Conservation (phyloP, 2,888 invertebrate species). For the Phengaris alcon region DNA sequence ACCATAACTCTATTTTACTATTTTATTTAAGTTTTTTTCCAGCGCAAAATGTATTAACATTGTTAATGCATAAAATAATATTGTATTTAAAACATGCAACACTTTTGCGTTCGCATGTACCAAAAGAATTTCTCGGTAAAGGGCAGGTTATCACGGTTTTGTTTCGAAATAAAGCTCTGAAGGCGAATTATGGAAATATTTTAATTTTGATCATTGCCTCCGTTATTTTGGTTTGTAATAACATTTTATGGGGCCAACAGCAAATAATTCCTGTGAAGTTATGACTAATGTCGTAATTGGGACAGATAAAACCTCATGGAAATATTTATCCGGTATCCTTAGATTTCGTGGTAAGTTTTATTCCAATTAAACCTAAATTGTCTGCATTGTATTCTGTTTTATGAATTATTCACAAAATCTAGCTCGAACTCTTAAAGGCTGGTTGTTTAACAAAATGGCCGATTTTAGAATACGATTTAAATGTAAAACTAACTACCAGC, state of each 20-base stretch:
- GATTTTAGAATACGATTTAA: slow-evolving; percentile 17
- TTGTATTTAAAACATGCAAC: not conserved
- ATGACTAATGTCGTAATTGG: slow-evolving; percentile 24
- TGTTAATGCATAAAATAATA: not conserved
- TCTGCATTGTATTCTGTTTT: slow-evolving; percentile 16
- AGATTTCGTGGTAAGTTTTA: slow-evolving; percentile 8
- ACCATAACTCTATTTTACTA: no score
- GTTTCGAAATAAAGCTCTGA: slow-evolving; percentile 43
- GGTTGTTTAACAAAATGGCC: slow-evolving; percentile 20
- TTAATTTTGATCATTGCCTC: slow-evolving; percentile 37
- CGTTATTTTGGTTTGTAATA: slow-evolving; percentile 25
- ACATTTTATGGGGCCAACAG: not conserved
- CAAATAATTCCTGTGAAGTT: slow-evolving; percentile 11
- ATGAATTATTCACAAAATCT: slow-evolving; percentile 14
- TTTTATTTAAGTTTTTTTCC: no score
- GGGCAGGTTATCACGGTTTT: slow-evolving; percentile 45
- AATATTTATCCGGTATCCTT: slow-evolving; percentile 1
- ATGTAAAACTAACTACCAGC: slow-evolving; percentile 3
- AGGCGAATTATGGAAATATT: slow-evolving; percentile 43
- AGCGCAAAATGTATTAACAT: no score
- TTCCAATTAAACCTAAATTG: slow-evolving; percentile 24
- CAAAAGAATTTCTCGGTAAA: slow-evolving; percentile 43
- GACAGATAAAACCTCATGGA: not conserved
- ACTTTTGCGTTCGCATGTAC: slow-evolving; percentile 40
- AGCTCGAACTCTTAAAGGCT: slow-evolving; percentile 7